A percentile compares a stretch with the other conserved stretches of the same genome.
Conservation (phyloP, 1,140 invertebrate species). For the Drosophila yakuba region DNA sequence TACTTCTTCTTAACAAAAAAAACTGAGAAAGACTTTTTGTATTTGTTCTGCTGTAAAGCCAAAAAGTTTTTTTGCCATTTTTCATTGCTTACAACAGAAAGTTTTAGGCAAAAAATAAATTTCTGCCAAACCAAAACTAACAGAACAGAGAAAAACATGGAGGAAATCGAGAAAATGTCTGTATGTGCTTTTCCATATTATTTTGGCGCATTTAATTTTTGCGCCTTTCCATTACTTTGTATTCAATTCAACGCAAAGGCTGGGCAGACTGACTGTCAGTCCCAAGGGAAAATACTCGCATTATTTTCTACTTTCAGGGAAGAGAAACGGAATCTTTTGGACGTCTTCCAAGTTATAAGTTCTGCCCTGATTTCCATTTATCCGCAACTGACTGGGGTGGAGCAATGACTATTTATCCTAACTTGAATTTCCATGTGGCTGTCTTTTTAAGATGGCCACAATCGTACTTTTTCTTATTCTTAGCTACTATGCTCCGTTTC, state of each 20-base stretch:
- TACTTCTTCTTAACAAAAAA: conserved; percentile 57
- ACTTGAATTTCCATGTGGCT: conserved; percentile 37
- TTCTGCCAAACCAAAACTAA: conserved; percentile 67
- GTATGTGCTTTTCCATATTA: conserved; percentile 43
- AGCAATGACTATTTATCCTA: conserved; percentile 49
- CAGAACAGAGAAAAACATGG: conserved; percentile 12
- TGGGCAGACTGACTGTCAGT: conserved; percentile 39
- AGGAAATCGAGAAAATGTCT: conserved; percentile 23
- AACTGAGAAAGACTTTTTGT: conserved; percentile 39
- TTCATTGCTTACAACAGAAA: conserved; percentile 81
- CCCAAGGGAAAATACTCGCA: conserved; percentile 17
- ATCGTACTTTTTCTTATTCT: conserved; percentile 16
- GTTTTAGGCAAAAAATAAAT: conserved; percentile 83
- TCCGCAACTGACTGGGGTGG: conserved; percentile 39
- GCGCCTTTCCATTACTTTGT: conserved; percentile 30
- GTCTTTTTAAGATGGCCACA: conserved; percentile 16
- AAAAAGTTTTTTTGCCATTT: conserved; percentile 80
- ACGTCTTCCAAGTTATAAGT: conserved; percentile 73
- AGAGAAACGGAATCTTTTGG: conserved; percentile 43
- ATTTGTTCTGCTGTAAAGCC: conserved; percentile 67
- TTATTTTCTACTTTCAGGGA: conserved; percentile 50
- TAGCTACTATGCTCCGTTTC: neutral
- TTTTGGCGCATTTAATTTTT: conserved; percentile 54
- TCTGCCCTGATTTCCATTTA: conserved; percentile 73
- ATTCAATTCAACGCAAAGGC: conserved; percentile 39